Base-by-base conservation (phyloP, 2,113 vertebrate genomes). In the Nothoprocta pentlandii region DNA sequence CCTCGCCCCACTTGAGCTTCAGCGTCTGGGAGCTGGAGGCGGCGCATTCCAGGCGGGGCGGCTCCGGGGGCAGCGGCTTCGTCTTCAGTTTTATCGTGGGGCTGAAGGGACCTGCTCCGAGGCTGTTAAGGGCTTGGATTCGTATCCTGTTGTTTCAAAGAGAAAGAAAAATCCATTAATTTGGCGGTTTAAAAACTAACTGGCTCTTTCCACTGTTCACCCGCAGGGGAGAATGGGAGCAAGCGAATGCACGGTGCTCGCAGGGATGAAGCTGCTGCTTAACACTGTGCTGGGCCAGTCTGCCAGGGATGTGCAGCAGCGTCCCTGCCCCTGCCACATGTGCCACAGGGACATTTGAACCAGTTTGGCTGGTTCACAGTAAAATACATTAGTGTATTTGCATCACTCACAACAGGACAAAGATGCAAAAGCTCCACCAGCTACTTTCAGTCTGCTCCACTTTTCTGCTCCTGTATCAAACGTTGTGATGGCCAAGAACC, bases 1-100 rank as follows among this genome's bases (percentile, higher is more conserved):
- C 99, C 44, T 99, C 99, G 87, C 99, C 99, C 99, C 99, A 99
- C 95, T 99, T 99, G 92, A 99, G 98, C 97, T 99, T 98, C 96
- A 99, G 99, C 93, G 99, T 99, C 97, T 99, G 99, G 97, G 99
- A 99, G 98, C 98, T 99, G 97, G 98, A 99, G 41, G 98, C 99
- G 53, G 98, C 98, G 97, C 99, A 99, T 97, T 99, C 99, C 96
- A 99, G 98, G 61, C 99, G 99, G 68, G 99, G 99, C 7, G 99
- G 99, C 78, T 98, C 98, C 1, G 99, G 99, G 34, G 99, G 99
- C 9, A 99, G 98, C 90, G 99, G 99, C 95, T 99, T 99, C 46
- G 99, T 99, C 98, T 99, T 99, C 97, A 99, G 96, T 96, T 99
- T 99, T 96, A 99, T 98, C 93, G 98, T 98, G 97, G 99, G 99